Evolutionary conservation across 1,140 invertebrate species (phyloP), one percentile per base, ranked within the genome.

Genomic region (Microplitis mediator): DNA sequence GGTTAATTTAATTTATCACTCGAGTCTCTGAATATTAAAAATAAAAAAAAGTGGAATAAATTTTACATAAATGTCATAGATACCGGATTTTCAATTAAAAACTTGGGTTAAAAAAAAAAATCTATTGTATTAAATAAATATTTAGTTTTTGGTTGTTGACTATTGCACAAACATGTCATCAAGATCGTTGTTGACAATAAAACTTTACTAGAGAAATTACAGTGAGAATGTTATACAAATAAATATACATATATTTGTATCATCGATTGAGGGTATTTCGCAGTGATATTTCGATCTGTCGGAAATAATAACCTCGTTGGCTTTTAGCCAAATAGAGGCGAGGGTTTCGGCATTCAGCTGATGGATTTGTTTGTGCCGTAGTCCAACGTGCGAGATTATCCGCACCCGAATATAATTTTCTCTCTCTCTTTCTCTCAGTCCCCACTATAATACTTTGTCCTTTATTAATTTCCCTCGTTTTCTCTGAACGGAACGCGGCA

Each of bases 251-350:
- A 23, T 31, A 23, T 58, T 9, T 34, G 16, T 58, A 8, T 16
- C 23, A 58, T 9, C 16, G 23, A 16, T 23, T 51, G 60, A 56
- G 39, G 6, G 39, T 45, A 45, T 45, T 45, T 35, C 39, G 13
- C 56, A 58, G 67, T 71, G 74, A 76, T 71, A 77, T 81, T 79
- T 75, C 75, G 74, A 73, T 75, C 63, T 61, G 77, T 77, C 72
- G 71, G 79, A 81, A 81, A 79, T 81, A 80, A 81, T 81, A 81
- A 81, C 69, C 78, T 63, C 61, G 63, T 73, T 81, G 79, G 80
- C 80, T 80, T 79, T 80, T 74, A 79, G 80, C 80, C 80, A 81
- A 81, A 79, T 75, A 73, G 69, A 68, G 65, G 61, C 39, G 39
- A 32, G 64, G 64, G 74, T 73, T 72, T 74, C 72, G 34, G 56